These are phyloP conservation scores for Stenoptilia bipunctidactyla DNA, from an alignment of 2,888 invertebrate species.

Conservation along the genomic window DNA sequence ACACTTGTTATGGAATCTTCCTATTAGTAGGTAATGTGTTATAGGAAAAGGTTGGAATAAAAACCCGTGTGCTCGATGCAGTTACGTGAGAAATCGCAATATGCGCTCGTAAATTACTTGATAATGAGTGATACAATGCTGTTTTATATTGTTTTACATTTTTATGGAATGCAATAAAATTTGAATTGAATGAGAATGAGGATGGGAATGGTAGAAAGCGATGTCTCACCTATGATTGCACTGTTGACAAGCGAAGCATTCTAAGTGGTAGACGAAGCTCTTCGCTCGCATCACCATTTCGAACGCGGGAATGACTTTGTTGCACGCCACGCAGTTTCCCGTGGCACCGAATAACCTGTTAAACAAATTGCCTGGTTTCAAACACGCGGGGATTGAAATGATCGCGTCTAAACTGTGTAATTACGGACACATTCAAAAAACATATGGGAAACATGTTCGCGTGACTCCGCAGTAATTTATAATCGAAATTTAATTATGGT, in stretches of 20 bases:
- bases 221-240: slow-evolving; percentile 86
- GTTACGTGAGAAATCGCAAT: not conserved
- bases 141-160: not conserved
- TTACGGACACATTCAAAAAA: not conserved
- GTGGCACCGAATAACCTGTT: slow-evolving; percentile 89
- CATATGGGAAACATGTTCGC: not conserved
- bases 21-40: not conserved
- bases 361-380: not conserved
- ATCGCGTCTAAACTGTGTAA: slow-evolving; percentile 14
- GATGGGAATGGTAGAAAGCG: slow-evolving; percentile 3
- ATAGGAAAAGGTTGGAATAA: not conserved
- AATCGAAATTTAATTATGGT: too few species aligned
- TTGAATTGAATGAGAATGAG: not conserved
- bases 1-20: not conserved
- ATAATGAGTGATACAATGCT: not conserved
- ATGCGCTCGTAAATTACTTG: not conserved
- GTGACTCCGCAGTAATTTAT: not conserved
- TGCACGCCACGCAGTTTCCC: slow-evolving; percentile 92
- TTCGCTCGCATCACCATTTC: slow-evolving; percentile 96
- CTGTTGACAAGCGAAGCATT: slow-evolving; percentile 95
- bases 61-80: not conserved
- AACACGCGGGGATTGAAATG: slow-evolving; percentile 23
- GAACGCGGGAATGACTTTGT: slow-evolving; percentile 93
- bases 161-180: not conserved
- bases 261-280: slow-evolving; percentile 93